phyloP scores from a whole-genome alignment of 2,888 invertebrate species.

The Ariolimax columbianus region DNA sequence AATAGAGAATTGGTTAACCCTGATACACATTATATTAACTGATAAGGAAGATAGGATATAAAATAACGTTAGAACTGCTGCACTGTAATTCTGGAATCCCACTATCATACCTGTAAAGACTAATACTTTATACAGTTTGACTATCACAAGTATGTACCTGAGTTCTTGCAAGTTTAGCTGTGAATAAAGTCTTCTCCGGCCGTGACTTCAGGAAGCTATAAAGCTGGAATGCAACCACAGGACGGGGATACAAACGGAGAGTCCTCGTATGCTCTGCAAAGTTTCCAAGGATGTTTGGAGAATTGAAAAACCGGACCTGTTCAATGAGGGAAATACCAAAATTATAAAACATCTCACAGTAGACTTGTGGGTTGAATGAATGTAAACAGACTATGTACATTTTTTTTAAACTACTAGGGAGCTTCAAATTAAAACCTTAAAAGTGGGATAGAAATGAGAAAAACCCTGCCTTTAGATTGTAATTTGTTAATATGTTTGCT shows the following conservation, averaged over 20 bases:
- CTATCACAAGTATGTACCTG: constrained; percentile 82
- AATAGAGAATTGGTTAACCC: too few species aligned
- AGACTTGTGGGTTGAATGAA: background rate
- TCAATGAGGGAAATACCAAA: constrained; percentile 12
- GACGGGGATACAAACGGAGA: constrained; percentile 95
- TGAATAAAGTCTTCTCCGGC: constrained; percentile 91
- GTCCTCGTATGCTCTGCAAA: constrained; percentile 99
- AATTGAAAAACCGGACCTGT: constrained; percentile 97
- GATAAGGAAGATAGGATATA: too few species aligned
- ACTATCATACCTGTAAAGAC: too few species aligned
- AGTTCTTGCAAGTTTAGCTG: constrained; percentile 94
- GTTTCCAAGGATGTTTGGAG: constrained; percentile 96
- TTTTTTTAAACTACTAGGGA: too few species aligned
- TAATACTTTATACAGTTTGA: background rate
- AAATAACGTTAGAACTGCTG: too few species aligned
- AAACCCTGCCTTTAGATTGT: too few species aligned
- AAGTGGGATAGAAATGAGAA: too few species aligned
- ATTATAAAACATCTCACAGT: background rate
- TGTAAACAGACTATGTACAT: too few species aligned
- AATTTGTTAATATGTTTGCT: too few species aligned
- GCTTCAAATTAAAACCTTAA: too few species aligned
- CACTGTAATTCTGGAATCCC: too few species aligned
- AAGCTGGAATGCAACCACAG: constrained; percentile 99
- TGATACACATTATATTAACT: too few species aligned
- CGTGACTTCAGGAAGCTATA: constrained; percentile 96